These are phyloP conservation scores for Nyctalus aviator DNA, from an alignment of 2,797 vertebrate genomes.

Conservation along the genomic window DNA sequence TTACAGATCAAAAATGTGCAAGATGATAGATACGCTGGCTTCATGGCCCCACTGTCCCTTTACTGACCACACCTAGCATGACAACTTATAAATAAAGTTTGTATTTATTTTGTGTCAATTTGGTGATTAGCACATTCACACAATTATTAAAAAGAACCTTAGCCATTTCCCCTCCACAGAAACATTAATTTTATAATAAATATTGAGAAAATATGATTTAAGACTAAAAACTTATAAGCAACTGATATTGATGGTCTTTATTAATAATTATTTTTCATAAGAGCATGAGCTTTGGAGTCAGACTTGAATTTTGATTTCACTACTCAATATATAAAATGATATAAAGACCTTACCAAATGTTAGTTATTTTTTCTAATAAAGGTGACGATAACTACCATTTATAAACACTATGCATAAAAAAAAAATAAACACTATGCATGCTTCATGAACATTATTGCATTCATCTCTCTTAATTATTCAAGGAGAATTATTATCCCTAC, in stretches of 20 bases:
- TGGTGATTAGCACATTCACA: background rate
- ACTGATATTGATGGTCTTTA: background rate
- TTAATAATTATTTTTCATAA: slow-evolving; percentile 43
- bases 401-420: background rate
- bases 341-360: background rate
- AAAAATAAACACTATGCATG: background rate
- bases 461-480: slow-evolving; percentile 5
- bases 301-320: slow-evolving; percentile 34
- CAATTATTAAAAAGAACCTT: background rate
- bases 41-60: background rate
- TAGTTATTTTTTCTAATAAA: slow-evolving; percentile 10
- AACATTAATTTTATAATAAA: slow-evolving; percentile 37
- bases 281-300: slow-evolving; percentile 15
- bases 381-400: background rate
- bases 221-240: slow-evolving; percentile 18
- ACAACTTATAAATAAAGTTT: background rate
- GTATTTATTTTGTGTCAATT: background rate
- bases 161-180: slow-evolving; percentile 8
- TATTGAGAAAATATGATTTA: slow-evolving; percentile 39
- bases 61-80: background rate
- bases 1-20: background rate
- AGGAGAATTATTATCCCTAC: background rate
- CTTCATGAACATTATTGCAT: slow-evolving; percentile 10
- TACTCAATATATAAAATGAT: background rate
- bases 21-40: background rate